Base-by-base conservation (phyloP, 2,797 vertebrate species). In the Rhodeus uyekii region DNA sequence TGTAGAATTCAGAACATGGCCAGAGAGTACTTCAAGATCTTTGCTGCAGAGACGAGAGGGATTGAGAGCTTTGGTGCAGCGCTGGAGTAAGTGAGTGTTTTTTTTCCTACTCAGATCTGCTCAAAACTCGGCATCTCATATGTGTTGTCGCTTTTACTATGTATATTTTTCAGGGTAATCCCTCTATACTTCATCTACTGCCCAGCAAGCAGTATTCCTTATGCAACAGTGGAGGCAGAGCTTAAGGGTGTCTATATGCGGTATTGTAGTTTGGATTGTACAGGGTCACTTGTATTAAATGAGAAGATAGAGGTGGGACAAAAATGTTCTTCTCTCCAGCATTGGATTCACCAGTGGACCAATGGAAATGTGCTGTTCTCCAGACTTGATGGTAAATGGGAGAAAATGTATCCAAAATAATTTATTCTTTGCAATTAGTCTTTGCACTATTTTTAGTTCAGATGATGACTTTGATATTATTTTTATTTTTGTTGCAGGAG, bases 301-400 rank as follows among this genome's bases (percentile, higher is more conserved):
- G 89, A 89, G 48, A 84, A 87, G 24, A 95, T 95, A 0, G 96
- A 95, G 85, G 88, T 93, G 0, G 89, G 92, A 80, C 95, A 95
- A 85, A 99, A 99, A 75, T 99, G 97, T 87, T 96, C 94, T 64
- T 87, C 96, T 76, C 96, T 99, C 87, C 97, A 98, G 92, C 98
- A 99, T 2, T 99, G 98, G 98, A 94, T 98, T 75, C 96, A 96
- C 86, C 96, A 97, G 90, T 99, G 98, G 98, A 99, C 97, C 32
- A 96, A 93, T 0, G 96, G 97, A 87, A 97, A 97, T 89, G 94
- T 99, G 88, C 92, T 99, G 0, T 93, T 99, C 88, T 96, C 95
- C 1, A 95, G 94, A 44, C 86, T 99, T 73, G 96, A 98, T 94
- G 97, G 98, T 99, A 93, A 76, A 18, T 80, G 27, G 18, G 3